Percentiles rank a stretch among this genome's conserved stretches.
Evolutionary conservation across 37 sponge, comb jelly and placozoan genomes (phyloP).

Genomic region (Cladorhizidae sp.): DNA sequence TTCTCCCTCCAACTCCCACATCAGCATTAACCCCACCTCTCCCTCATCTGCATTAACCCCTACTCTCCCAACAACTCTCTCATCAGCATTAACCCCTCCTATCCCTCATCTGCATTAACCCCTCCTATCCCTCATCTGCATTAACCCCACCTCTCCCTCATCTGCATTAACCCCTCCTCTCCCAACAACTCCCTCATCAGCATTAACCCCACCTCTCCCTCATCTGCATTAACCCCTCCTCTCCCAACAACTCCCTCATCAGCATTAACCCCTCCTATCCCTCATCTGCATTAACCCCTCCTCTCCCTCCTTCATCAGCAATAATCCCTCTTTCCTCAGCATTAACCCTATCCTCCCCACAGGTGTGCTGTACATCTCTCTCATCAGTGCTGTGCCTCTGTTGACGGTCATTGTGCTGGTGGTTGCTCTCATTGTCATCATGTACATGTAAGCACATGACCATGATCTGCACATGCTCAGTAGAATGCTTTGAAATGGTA

Average conservation of each 20-base stretch:
- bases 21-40: background rate
- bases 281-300: too few relatives aligned
- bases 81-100: too few relatives aligned
- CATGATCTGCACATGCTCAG: background rate
- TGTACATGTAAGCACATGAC: slow-evolving; percentile 12
- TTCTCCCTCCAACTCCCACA: too few relatives aligned
- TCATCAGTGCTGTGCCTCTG: slow-evolving; percentile 23
- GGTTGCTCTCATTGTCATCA: slow-evolving; percentile 21
- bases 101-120: too few relatives aligned
- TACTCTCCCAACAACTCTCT: too few relatives aligned
- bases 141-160: background rate
- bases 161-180: too few relatives aligned
- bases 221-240: too few relatives aligned
- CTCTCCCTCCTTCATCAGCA: background rate
- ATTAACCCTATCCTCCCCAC: background rate
- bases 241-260: background rate
- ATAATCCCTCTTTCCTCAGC: background rate
- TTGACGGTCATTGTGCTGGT: slow-evolving; percentile 21
- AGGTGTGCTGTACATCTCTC: slow-evolving; percentile 16
- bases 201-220: background rate
- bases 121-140: background rate
- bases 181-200: background rate
- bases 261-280: background rate
- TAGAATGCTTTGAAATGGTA: too few relatives aligned
- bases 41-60: background rate